phyloP scores from a whole-genome alignment of 2,797 vertebrate species.

The Etheostoma perlongum region DNA sequence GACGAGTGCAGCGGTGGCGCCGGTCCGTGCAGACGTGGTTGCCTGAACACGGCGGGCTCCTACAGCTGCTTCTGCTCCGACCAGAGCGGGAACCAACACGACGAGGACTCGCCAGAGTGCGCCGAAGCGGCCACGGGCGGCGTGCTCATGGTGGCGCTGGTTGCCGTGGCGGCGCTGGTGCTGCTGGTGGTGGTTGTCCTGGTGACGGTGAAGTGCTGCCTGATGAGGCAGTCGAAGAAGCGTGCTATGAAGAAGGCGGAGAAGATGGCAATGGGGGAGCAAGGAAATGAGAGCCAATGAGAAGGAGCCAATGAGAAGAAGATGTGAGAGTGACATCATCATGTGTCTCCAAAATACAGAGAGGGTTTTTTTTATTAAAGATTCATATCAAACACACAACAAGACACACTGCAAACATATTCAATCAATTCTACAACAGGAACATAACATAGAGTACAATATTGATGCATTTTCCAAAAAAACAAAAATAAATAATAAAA shows the following conservation, averaged over 20 bases:
- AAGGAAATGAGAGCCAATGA: slow-evolving; percentile 62
- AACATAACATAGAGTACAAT: too few relatives aligned
- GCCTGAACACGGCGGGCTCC: slow-evolving; percentile 72
- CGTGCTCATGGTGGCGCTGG: slow-evolving; percentile 83
- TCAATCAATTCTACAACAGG: too few relatives aligned
- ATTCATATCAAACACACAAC: too few relatives aligned
- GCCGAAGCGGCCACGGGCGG: accelerated
- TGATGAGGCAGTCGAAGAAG: slow-evolving; percentile 71
- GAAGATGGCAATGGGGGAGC: slow-evolving; percentile 60
- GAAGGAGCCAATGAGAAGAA: slow-evolving; percentile 64
- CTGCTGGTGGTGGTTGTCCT: slow-evolving; percentile 82
- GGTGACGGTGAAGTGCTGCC: slow-evolving; percentile 85
- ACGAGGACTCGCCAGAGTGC: slow-evolving; percentile 37
- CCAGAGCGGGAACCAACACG: background rate
- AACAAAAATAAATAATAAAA: too few relatives aligned
- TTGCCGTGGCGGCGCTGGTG: slow-evolving; percentile 81
- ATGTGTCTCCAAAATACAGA: background rate
- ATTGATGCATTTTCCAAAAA: too few relatives aligned
- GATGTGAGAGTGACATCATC: slow-evolving; percentile 20
- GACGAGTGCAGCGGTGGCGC: slow-evolving; percentile 60
- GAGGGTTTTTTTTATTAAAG: too few relatives aligned
- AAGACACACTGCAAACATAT: too few relatives aligned
- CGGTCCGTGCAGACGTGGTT: slow-evolving; percentile 54
- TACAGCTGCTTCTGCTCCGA: slow-evolving; percentile 63
- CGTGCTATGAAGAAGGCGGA: slow-evolving; percentile 45